phyloP scores from a whole-genome alignment of 2,888 invertebrate genomes.

The Drosophila fulvimacula region DNA sequence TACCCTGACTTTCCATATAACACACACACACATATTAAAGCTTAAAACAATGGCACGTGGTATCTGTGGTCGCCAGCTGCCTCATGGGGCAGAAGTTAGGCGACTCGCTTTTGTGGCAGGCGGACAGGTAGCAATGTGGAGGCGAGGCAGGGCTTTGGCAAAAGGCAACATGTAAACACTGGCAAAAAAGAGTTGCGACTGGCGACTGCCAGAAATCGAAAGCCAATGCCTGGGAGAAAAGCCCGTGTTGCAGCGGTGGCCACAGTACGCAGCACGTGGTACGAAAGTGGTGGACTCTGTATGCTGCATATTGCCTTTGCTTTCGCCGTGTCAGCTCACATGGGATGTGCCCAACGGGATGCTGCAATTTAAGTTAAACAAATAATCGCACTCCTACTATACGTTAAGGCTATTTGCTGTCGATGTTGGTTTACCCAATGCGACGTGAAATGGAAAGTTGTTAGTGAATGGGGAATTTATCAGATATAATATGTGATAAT shows the following conservation, averaged over 20 bases:
- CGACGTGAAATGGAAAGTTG: not conserved
- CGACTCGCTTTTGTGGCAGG: not conserved
- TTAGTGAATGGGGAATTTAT: not conserved
- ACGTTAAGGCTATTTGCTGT: not conserved
- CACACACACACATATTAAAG: too few species aligned
- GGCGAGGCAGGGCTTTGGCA: slow-evolving; percentile 10
- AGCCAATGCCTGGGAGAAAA: slow-evolving; percentile 38
- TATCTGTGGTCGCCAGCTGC: slow-evolving; percentile 21
- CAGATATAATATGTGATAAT: not conserved
- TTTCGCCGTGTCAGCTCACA: slow-evolving; percentile 19
- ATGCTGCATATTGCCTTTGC: slow-evolving; percentile 4
- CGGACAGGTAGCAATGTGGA: not conserved
- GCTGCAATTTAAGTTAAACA: slow-evolving; percentile 10
- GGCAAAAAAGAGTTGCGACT: slow-evolving; percentile 38
- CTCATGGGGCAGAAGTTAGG: not conserved
- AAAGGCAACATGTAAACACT: slow-evolving; percentile 50
- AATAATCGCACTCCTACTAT: slow-evolving; percentile 9
- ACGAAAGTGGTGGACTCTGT: slow-evolving; percentile 21
- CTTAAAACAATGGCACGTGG: slow-evolving; percentile 63
- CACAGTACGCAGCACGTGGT: slow-evolving; percentile 21
- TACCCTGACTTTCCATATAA: not conserved
- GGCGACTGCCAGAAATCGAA: slow-evolving; percentile 47
- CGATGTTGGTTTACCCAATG: not conserved
- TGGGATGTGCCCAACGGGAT: slow-evolving; percentile 4
- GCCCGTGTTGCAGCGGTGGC: slow-evolving; percentile 24